Evolutionary conservation across 1,140 invertebrate species (phyloP).

Genomic region (Orchesella cincta): DNA sequence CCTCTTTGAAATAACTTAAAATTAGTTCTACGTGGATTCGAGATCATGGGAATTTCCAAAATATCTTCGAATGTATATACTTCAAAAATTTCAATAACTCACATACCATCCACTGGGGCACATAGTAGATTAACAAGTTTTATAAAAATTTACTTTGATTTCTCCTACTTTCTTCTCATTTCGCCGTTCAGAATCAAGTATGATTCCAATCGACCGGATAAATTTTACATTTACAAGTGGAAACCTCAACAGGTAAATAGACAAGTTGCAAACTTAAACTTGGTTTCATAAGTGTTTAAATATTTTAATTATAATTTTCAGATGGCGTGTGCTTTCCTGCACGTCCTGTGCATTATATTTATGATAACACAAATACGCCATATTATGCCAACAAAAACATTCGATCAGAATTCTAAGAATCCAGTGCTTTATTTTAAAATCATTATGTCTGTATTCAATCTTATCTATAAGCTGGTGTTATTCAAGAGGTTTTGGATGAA

Average conservation of each 20-base stretch:
- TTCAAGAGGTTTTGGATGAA: not conserved
- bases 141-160: not conserved
- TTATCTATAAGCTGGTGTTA: not conserved
- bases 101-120: too few relatives aligned
- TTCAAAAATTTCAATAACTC: too few relatives aligned
- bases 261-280: too few relatives aligned
- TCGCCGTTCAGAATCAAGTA: not conserved
- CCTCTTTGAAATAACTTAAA: too few relatives aligned
- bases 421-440: not conserved
- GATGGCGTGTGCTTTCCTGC: not conserved
- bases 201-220: not conserved
- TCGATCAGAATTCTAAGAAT: too few relatives aligned
- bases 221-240: not conserved
- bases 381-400: too few relatives aligned
- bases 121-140: too few relatives aligned
- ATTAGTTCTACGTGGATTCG: too few relatives aligned
- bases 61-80: too few relatives aligned
- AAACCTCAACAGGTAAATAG: not conserved
- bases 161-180: not conserved
- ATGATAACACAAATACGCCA: not conserved
- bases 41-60: too few relatives aligned
- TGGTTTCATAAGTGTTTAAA: not conserved
- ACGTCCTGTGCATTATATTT: not conserved
- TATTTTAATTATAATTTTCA: not conserved
- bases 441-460: not conserved